These are phyloP conservation scores for Brachyalestes nurse DNA, from an alignment of 2,797 vertebrate species.

Conservation along the genomic window DNA sequence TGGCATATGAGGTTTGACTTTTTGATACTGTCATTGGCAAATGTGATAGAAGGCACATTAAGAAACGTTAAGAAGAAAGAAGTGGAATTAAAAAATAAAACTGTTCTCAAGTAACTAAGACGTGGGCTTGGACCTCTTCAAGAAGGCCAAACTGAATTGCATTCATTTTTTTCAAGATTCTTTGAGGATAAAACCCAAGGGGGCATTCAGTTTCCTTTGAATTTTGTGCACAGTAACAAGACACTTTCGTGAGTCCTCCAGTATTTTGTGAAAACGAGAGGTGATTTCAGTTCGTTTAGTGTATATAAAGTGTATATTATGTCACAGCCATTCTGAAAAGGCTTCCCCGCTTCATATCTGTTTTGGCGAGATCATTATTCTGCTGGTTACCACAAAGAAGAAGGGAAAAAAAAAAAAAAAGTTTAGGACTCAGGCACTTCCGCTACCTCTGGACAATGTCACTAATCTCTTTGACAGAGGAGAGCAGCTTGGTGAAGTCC, in stretches of 20 bases:
- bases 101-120: conserved; percentile 59
- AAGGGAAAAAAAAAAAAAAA: not conserved
- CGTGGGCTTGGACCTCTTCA: conserved; percentile 52
- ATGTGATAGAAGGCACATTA: conserved; percentile 18
- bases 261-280: conserved; percentile 39
- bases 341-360: not conserved
- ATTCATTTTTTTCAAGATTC: conserved; percentile 68
- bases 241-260: conserved; percentile 57
- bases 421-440: conserved; percentile 40
- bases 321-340: conserved; percentile 8
- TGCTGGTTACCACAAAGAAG: conserved; percentile 20
- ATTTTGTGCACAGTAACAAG: conserved; percentile 64
- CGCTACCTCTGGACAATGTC: conserved; percentile 99
- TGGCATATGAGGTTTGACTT: conserved; percentile 51
- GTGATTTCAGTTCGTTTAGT: conserved; percentile 24
- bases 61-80: not conserved
- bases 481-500: conserved; percentile 97
- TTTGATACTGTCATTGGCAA: conserved; percentile 52
- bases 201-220: conserved; percentile 29
- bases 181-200: conserved; percentile 43
- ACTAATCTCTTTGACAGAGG: conserved; percentile 95
- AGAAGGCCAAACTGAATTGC: conserved; percentile 59
- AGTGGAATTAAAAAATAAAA: conserved; percentile 8
- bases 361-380: conserved; percentile 15
- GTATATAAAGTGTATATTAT: conserved; percentile 3